Evolutionary conservation across 2,888 invertebrate genomes (phyloP), one percentile per base, ranked within the genome.

Genomic region (Nomada fabriciana): DNA sequence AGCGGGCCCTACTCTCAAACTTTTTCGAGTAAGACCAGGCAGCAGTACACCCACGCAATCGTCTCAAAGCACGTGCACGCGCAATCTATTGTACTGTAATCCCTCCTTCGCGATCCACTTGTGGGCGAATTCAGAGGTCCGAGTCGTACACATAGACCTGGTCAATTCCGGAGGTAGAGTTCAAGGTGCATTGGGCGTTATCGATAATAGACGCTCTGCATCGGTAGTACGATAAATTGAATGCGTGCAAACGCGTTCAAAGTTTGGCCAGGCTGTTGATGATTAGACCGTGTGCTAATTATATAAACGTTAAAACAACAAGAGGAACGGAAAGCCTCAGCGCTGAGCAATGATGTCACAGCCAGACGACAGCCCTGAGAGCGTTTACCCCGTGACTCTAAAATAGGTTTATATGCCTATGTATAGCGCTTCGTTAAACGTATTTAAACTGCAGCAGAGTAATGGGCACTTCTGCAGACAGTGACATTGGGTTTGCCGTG

Each of bases 371-470:
- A 75, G 85, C 87, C 76, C 82, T 72, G 81, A 83, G 88, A 87
- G 89, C 89, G 86, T 90, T 90, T 89, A 89, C 89, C 89, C 89
- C 90, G 86, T 23, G 84, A 57, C 82, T 80, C 85, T 87, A 89
- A 89, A 89, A 89, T 89, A 90, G 89, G 83, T 82, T 80, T 77
- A 84, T 79, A 85, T 52, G 70, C 52, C 89, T 89, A 88, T 89
- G 80, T 87, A 86, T 89, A 89, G 87, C 77, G 55, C 77, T 86
- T 82, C 83, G 85, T 89, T 88, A 87, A 88, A 83, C 79, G 86
- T 65, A 82, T 81, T 88, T 79, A 83, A 84, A 82, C 86, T 60
- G 78, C 73, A 72, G 50, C 78, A 18, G 74, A 63, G 77, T 76
- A 82, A 73, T 52, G 72, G 23, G 52, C 76, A 74, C 57, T 85